A percentile compares a stretch with the other conserved stretches of the same genome.
Conservation (phyloP, 2,888 invertebrate genomes). For the Cosmia pyralina region DNA sequence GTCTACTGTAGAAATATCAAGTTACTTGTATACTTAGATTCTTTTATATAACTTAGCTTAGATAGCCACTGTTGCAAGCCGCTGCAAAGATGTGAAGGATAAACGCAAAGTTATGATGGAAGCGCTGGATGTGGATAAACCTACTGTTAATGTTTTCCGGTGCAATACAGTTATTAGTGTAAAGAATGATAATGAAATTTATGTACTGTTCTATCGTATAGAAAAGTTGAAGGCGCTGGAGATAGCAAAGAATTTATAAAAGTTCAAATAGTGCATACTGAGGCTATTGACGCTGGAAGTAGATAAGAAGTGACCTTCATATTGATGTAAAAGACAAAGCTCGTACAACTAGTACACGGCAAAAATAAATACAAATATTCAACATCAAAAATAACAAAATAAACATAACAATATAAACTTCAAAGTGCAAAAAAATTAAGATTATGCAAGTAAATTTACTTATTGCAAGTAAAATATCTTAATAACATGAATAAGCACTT, state of each 20-base stretch:
- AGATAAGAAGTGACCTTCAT: not conserved
- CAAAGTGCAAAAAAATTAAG: not conserved
- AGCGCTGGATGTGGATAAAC: slow-evolving; percentile 7
- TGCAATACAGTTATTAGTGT: slow-evolving; percentile 14
- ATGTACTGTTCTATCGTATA: slow-evolving; percentile 5
- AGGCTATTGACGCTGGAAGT: not conserved
- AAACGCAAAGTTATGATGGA: slow-evolving; percentile 43
- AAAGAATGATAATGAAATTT: slow-evolving; percentile 26
- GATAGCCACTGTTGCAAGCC: slow-evolving; percentile 26
- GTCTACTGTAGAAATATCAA: slow-evolving; percentile 35
- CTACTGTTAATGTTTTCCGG: slow-evolving; percentile 47
- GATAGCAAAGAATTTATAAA: not conserved
- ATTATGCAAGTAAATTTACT: not conserved
- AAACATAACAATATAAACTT: not conserved
- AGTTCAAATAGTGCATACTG: not conserved
- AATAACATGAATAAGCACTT: slow-evolving; percentile 17
- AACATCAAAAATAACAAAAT: not conserved
- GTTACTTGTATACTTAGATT: slow-evolving; percentile 32
- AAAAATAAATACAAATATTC: too few species aligned
- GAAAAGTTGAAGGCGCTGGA: too few species aligned
- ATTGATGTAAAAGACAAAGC: not conserved
- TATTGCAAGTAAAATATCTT: not conserved
- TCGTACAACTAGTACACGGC: not conserved
- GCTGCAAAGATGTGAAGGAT: slow-evolving; percentile 38
- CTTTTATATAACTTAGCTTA: slow-evolving; percentile 36